Percentiles rank a stretch among this genome's conserved stretches.
phyloP scores from a whole-genome alignment of 2,113 vertebrate genomes.

The Malurus elegans region DNA sequence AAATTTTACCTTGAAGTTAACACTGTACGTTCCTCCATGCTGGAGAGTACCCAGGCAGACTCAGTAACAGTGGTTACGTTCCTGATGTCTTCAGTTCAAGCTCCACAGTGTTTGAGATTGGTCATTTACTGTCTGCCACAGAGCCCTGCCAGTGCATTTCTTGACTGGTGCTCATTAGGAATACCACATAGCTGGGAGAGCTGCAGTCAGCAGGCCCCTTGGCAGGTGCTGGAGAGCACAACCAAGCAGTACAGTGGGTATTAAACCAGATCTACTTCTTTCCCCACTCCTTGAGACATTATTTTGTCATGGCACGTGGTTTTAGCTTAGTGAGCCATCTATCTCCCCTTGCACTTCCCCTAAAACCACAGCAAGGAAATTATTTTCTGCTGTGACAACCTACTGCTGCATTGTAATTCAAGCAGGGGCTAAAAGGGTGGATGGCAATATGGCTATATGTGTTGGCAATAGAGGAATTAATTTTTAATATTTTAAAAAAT shows the following conservation, averaged over 20 bases:
- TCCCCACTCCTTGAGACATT: background rate
- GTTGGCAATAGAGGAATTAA: background rate
- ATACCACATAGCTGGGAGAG: background rate
- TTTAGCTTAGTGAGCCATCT: background rate
- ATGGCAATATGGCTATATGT: background rate
- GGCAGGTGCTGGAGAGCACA: background rate
- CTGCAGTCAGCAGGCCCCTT: background rate
- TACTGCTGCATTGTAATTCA: background rate
- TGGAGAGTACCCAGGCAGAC: background rate
- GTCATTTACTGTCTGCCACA: slow-evolving; percentile 6
- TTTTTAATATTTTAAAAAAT: background rate
- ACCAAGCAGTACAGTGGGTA: background rate
- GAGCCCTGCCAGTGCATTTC: background rate
- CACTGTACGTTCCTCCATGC: background rate
- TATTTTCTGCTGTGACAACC: background rate
- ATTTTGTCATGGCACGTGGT: background rate
- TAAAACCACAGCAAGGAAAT: background rate
- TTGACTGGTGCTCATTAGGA: background rate
- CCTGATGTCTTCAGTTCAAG: background rate
- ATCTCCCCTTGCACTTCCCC: background rate
- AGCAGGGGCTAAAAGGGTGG: background rate
- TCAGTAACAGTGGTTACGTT: background rate
- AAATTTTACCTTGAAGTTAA: background rate
- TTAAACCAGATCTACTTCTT: background rate
- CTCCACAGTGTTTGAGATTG: background rate